These are phyloP conservation scores for Tenebrio molitor DNA, from an alignment of 1,140 invertebrate genomes.

Conservation along the genomic window DNA sequence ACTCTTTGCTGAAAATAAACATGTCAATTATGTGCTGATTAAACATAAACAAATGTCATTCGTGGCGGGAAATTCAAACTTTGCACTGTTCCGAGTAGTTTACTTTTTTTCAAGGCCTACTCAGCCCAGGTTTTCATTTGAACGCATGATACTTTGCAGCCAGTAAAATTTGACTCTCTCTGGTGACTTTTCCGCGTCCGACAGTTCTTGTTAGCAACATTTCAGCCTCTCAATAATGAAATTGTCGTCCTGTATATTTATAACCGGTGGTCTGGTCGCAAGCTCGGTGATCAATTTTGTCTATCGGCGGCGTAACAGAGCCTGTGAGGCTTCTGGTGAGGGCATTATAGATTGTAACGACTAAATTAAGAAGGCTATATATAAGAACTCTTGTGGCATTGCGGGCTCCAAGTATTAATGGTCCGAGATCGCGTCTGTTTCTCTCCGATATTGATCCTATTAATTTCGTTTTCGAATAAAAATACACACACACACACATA, in stretches of 20 bases:
- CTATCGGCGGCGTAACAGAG: slow-evolving; percentile 21
- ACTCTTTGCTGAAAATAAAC: too few relatives aligned
- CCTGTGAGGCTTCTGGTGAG: slow-evolving; percentile 31
- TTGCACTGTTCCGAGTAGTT: too few relatives aligned
- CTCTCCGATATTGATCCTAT: slow-evolving; percentile 29
- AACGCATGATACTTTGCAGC: too few relatives aligned
- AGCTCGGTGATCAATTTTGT: slow-evolving; percentile 26
- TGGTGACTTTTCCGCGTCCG: too few relatives aligned
- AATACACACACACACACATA: slow-evolving; percentile 12
- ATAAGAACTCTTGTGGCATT: slow-evolving; percentile 38
- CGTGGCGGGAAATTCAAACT: too few relatives aligned
- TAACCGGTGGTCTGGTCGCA: slow-evolving; percentile 3
- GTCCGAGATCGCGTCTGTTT: slow-evolving; percentile 34
- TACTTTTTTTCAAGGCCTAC: too few relatives aligned
- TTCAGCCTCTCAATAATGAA: background rate
- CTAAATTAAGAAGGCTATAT: slow-evolving; percentile 44
- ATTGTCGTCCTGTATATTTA: slow-evolving; percentile 26
- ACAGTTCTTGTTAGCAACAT: too few relatives aligned
- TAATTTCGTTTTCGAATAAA: slow-evolving; percentile 37
- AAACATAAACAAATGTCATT: too few relatives aligned
- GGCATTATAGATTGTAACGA: slow-evolving; percentile 42
- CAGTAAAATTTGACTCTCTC: too few relatives aligned
- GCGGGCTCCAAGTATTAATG: slow-evolving; percentile 24
- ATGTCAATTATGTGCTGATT: too few relatives aligned
- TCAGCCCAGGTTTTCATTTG: too few relatives aligned